These are phyloP conservation scores for Anolis apletophallus DNA, from an alignment of 2,797 vertebrate species.

Conservation along the genomic window DNA sequence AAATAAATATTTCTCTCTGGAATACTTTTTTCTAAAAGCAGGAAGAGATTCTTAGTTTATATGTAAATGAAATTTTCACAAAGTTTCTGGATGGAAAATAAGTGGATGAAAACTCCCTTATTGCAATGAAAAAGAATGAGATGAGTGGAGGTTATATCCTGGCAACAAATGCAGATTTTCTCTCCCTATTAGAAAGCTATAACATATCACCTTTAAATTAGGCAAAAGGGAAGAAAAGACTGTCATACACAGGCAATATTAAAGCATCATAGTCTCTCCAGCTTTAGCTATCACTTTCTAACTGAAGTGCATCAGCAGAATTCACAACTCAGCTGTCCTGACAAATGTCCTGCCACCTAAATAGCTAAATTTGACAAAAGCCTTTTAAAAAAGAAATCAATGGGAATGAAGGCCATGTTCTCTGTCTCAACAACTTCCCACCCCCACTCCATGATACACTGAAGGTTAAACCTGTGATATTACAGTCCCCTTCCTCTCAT, in stretches of 20 bases:
- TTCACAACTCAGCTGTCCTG: slow-evolving; percentile 14
- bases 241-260: background rate
- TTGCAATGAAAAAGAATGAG: too few species aligned
- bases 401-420: background rate
- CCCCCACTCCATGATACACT: background rate
- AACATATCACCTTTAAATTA: slow-evolving; percentile 25
- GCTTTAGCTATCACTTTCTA: slow-evolving; percentile 36
- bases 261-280: slow-evolving; percentile 7
- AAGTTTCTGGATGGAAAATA: too few species aligned
- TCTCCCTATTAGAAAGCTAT: slow-evolving; percentile 1
- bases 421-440: slow-evolving; percentile 20
- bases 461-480: slow-evolving; percentile 30
- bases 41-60: background rate
- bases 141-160: too few species aligned
- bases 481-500: background rate
- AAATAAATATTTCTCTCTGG: background rate
- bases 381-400: slow-evolving; percentile 22
- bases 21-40: background rate
- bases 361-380: slow-evolving; percentile 43
- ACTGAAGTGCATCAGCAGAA: background rate
- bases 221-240: background rate
- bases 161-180: background rate
- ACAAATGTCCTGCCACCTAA: slow-evolving; percentile 16
- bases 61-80: background rate
- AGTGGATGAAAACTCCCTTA: too few species aligned